phyloP scores from a whole-genome alignment of 2,797 vertebrate genomes.

The Naso thynnoides region DNA sequence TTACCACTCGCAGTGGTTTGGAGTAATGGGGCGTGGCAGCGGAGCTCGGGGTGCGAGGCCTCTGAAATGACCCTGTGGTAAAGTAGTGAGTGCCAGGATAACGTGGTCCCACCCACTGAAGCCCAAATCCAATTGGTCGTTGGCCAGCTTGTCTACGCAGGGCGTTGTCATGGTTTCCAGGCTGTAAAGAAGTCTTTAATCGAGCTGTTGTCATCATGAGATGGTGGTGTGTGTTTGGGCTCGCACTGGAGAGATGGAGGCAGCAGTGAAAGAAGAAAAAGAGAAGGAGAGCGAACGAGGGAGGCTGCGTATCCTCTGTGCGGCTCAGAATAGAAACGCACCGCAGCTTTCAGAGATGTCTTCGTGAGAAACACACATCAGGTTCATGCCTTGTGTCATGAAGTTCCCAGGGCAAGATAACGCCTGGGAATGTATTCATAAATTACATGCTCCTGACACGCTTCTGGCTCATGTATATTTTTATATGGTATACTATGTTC shows the following conservation, averaged over 20 bases:
- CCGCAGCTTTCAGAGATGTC: conserved; percentile 26
- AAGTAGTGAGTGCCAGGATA: conserved; percentile 49
- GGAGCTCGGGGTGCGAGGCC: conserved; percentile 52
- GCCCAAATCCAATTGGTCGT: conserved; percentile 64
- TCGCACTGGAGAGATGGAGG: conserved; percentile 37
- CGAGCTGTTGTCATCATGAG: conserved; percentile 70
- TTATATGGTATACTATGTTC: conserved; percentile 42
- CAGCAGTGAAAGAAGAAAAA: background rate
- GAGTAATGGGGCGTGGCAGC: conserved; percentile 72
- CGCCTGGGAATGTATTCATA: conserved; percentile 38
- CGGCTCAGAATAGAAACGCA: conserved; percentile 59
- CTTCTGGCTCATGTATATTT: conserved; percentile 38
- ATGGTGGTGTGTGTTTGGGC: conserved; percentile 57
- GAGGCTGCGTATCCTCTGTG: background rate
- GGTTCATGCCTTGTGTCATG: conserved; percentile 33
- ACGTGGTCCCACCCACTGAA: conserved; percentile 62
- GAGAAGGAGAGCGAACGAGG: background rate
- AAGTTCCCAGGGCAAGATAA: conserved; percentile 22
- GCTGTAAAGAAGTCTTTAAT: conserved; percentile 75
- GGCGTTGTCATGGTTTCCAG: conserved; percentile 73
- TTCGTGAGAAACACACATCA: conserved; percentile 19
- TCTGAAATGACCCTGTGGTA: conserved; percentile 68
- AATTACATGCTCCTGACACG: conserved; percentile 47
- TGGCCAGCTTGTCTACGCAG: conserved; percentile 69
- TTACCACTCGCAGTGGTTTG: conserved; percentile 58